Conservation (phyloP, 2,888 invertebrate genomes). For the Helleia helle region DNA sequence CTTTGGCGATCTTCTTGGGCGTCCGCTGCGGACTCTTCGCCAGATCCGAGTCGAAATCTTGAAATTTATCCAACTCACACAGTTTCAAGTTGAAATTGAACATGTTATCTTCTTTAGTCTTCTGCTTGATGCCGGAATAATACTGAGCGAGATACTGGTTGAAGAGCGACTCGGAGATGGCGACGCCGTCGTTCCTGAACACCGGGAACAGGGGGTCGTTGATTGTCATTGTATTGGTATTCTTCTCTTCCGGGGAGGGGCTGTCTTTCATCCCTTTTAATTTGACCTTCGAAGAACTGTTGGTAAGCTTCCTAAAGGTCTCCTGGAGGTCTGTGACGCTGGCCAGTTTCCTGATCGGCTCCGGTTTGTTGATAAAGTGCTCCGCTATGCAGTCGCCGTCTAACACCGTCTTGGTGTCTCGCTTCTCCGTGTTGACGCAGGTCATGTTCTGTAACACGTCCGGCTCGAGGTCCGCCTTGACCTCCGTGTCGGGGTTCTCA, state of each 20-base stretch:
- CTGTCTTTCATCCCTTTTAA: slow-evolving; percentile 45
- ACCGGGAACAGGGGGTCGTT: slow-evolving; percentile 86
- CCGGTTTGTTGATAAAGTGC: slow-evolving; percentile 65
- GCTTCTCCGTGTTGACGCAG: slow-evolving; percentile 45
- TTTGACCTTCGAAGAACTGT: slow-evolving; percentile 73
- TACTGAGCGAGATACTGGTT: slow-evolving; percentile 80
- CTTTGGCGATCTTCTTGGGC: slow-evolving; percentile 53
- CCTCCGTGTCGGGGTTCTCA: slow-evolving; percentile 74
- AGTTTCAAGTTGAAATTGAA: slow-evolving; percentile 52
- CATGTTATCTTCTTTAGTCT: slow-evolving; percentile 60
- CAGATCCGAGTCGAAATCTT: slow-evolving; percentile 64
- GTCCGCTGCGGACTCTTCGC: slow-evolving; percentile 55
- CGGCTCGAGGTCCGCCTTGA: slow-evolving; percentile 41
- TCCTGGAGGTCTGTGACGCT: slow-evolving; percentile 79
- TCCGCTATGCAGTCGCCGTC: slow-evolving; percentile 61
- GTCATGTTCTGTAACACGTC: slow-evolving; percentile 55
- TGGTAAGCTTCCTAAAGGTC: slow-evolving; percentile 69
- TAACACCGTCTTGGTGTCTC: slow-evolving; percentile 47
- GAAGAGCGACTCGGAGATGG: slow-evolving; percentile 82
- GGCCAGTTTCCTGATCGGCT: slow-evolving; percentile 55
- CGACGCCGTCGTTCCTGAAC: slow-evolving; percentile 82
- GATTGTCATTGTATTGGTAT: slow-evolving; percentile 78
- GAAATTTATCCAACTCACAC: slow-evolving; percentile 55
- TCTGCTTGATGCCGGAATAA: slow-evolving; percentile 68
- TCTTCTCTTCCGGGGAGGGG: slow-evolving; percentile 45